Evolutionary conservation across 2,797 vertebrate genomes (phyloP).

Genomic region (Hozukius guyotensis): DNA sequence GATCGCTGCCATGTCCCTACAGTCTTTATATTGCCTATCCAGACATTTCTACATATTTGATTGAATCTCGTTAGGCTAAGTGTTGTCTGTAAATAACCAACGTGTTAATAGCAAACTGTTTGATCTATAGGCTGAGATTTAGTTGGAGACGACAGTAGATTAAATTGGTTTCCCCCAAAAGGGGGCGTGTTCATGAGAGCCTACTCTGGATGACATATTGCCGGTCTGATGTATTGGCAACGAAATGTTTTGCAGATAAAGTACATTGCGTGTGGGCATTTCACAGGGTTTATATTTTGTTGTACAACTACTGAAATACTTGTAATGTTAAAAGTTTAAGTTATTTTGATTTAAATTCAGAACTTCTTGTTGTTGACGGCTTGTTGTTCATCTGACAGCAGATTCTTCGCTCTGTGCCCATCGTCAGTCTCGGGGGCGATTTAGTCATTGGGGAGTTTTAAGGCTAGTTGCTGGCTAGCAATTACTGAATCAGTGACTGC

Average conservation of each 20-base stretch:
- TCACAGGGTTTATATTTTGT: background rate
- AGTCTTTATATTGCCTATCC: too few species aligned
- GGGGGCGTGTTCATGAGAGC: too few species aligned
- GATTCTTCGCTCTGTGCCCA: background rate
- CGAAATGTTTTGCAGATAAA: background rate
- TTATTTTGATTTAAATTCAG: background rate
- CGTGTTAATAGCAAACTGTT: too few species aligned
- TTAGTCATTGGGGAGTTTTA: background rate
- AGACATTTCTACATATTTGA: too few species aligned
- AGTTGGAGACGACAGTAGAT: too few species aligned
- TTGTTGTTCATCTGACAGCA: background rate
- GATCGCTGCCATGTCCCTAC: too few species aligned
- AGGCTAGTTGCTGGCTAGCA: background rate
- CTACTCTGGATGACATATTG: too few species aligned
- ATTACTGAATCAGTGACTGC: background rate
- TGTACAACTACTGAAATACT: background rate
- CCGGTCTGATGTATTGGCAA: background rate
- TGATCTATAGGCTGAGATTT: too few species aligned
- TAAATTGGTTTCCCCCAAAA: too few species aligned
- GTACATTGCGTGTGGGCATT: background rate
- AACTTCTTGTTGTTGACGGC: background rate
- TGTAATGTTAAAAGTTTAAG: background rate
- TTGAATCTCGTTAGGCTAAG: too few species aligned
- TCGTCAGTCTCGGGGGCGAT: background rate
- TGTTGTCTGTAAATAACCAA: too few species aligned